Percentiles rank a stretch among this genome's conserved stretches.
Evolutionary conservation across 2,797 vertebrate genomes (phyloP).

Genomic region (Ibycter americanus): DNA sequence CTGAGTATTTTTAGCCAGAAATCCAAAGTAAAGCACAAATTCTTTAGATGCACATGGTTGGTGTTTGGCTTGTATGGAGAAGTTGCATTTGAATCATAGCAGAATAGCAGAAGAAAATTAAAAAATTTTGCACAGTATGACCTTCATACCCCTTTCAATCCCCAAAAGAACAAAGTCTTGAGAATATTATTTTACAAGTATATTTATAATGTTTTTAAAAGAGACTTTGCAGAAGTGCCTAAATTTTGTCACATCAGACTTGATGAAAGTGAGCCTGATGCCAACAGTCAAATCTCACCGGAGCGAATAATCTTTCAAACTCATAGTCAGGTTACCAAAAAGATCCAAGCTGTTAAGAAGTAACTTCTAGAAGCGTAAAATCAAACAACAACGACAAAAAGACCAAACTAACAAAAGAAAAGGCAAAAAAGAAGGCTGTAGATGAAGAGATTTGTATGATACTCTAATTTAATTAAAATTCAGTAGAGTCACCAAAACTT

Average conservation of each 20-base stretch:
- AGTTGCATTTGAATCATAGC: constrained; percentile 75
- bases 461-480: constrained; percentile 80
- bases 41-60: constrained; percentile 72
- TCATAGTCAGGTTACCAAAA: constrained; percentile 75
- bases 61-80: constrained; percentile 76
- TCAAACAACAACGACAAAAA: neutral
- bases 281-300: constrained; percentile 71
- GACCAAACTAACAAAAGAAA: constrained; percentile 36
- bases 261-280: constrained; percentile 77
- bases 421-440: constrained; percentile 70
- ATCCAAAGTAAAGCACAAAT: constrained; percentile 81
- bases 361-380: constrained; percentile 68
- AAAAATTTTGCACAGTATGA: constrained; percentile 83
- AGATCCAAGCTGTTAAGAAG: constrained; percentile 64
- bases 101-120: constrained; percentile 74
- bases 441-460: constrained; percentile 78
- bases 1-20: constrained; percentile 68
- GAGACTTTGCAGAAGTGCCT: constrained; percentile 88
- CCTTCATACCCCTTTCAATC: constrained; percentile 75
- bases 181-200: constrained; percentile 84
- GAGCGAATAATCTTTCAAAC: constrained; percentile 71
- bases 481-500: constrained; percentile 78
- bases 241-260: constrained; percentile 86
- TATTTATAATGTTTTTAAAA: constrained; percentile 85
- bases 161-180: constrained; percentile 81